phyloP scores from a whole-genome alignment of 2,113 vertebrate species.

The Phocoena sinus region DNA sequence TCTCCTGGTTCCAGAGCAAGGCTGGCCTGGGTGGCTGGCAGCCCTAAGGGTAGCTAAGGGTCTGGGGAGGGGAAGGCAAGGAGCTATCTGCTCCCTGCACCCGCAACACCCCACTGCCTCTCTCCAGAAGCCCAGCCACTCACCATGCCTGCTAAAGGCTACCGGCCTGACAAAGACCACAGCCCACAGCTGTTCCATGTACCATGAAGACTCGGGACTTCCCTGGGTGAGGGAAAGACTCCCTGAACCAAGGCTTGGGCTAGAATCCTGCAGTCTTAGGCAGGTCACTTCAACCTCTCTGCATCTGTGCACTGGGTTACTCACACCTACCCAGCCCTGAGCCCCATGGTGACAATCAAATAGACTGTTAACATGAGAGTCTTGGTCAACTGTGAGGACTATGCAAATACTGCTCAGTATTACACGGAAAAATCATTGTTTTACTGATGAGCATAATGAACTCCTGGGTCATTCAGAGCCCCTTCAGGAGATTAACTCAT shows the following conservation, averaged over 20 bases:
- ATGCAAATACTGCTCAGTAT: neutral
- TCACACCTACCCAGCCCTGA: neutral
- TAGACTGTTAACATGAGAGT: neutral
- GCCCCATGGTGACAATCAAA: neutral
- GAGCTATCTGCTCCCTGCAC: neutral
- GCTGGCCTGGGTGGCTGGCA: no score
- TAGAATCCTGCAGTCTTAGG: neutral
- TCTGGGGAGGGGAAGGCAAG: neutral
- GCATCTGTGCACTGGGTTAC: neutral
- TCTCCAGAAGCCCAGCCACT: neutral
- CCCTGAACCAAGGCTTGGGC: neutral
- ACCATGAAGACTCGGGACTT: neutral
- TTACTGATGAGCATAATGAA: neutral
- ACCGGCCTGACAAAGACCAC: neutral
- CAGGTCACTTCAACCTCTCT: neutral
- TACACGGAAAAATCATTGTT: neutral
- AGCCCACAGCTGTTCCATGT: neutral
- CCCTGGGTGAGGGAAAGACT: neutral
- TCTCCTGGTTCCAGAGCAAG: neutral
- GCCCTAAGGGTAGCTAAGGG: neutral
- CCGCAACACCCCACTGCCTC: rapidly evolving
- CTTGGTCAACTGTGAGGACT: neutral
- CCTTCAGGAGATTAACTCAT: neutral
- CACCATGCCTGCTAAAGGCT: neutral
- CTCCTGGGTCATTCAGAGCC: neutral